A percentile compares a stretch with the other conserved stretches of the same genome.
Conservation (phyloP, 2,888 invertebrate species). For the Eupithecia insigniata region DNA sequence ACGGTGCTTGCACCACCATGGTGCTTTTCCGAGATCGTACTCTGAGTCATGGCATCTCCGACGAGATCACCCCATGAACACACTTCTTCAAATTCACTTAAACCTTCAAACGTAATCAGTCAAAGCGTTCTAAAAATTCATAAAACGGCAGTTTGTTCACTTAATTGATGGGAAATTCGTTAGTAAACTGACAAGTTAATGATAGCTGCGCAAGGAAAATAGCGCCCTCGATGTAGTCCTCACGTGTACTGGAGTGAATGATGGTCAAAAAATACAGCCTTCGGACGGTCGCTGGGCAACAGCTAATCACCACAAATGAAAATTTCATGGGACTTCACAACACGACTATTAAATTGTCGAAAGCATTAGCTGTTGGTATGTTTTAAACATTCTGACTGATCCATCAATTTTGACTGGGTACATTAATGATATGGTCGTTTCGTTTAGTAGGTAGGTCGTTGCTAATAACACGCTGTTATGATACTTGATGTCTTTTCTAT, state of each 20-base stretch:
- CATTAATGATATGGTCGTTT: not conserved
- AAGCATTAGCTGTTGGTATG: slow-evolving; percentile 27
- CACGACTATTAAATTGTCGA: slow-evolving; percentile 42
- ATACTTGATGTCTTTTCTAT: slow-evolving; percentile 3
- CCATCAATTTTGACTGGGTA: slow-evolving; percentile 1
- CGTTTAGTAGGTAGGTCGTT: not conserved
- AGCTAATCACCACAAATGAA: slow-evolving; percentile 79
- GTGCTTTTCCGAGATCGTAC: slow-evolving; percentile 67
- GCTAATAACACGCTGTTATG: not conserved
- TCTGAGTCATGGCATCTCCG: slow-evolving; percentile 76
- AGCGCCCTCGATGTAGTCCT: slow-evolving; percentile 57
- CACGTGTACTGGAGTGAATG: slow-evolving; percentile 70
- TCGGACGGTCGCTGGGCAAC: slow-evolving; percentile 77
- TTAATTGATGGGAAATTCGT: slow-evolving; percentile 35
- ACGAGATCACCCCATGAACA: slow-evolving; percentile 33
- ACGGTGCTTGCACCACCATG: slow-evolving; percentile 65
- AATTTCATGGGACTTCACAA: slow-evolving; percentile 65
- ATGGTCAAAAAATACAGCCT: slow-evolving; percentile 74
- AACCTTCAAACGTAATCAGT: slow-evolving; percentile 36
- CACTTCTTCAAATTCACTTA: slow-evolving; percentile 13
- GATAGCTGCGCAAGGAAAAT: slow-evolving; percentile 39
- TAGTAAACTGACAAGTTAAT: slow-evolving; percentile 44
- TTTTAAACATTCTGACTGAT: slow-evolving; percentile 20
- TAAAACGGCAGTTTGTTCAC: slow-evolving; percentile 14
- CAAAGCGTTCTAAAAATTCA: slow-evolving; percentile 31